Evolutionary conservation across 2,888 invertebrate genomes (phyloP).

Genomic region (Diplolepis rosae): DNA sequence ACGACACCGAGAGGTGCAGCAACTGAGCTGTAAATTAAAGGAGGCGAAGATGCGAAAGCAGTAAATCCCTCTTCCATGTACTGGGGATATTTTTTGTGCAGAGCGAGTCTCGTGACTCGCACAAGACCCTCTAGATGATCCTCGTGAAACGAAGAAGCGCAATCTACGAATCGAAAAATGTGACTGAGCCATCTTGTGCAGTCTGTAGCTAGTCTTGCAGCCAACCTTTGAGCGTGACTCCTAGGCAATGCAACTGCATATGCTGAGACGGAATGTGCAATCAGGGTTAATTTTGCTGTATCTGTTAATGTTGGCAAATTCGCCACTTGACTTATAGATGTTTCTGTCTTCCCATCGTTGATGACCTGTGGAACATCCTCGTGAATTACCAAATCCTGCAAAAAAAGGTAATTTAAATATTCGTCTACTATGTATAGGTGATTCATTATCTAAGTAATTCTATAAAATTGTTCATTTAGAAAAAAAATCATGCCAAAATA

Average conservation of each 20-base stretch:
- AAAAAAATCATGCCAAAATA: too few species aligned
- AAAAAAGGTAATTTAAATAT: too few species aligned
- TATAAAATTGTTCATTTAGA: too few species aligned
- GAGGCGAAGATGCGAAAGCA: constrained; percentile 87
- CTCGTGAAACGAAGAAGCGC: constrained; percentile 90
- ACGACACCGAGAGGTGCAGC: constrained; percentile 86
- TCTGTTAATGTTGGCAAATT: constrained; percentile 70
- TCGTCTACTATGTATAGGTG: too few species aligned
- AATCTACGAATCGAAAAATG: constrained; percentile 86
- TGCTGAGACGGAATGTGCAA: constrained; percentile 92
- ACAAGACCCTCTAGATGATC: constrained; percentile 91
- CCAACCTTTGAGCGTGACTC: constrained; percentile 85
- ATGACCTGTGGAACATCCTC: constrained; percentile 65
- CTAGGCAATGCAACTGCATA: constrained; percentile 89
- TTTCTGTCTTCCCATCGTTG: constrained; percentile 78
- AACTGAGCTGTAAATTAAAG: constrained; percentile 89
- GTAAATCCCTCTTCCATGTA: constrained; percentile 87
- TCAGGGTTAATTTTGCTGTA: constrained; percentile 79
- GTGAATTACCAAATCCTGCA: constrained; percentile 69
- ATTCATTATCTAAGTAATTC: too few species aligned
- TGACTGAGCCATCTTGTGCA: constrained; percentile 91
- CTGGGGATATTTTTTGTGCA: constrained; percentile 87
- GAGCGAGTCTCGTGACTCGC: constrained; percentile 85
- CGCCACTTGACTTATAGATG: constrained; percentile 61
- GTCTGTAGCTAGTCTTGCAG: constrained; percentile 88